Base-by-base conservation (phyloP, 2,888 invertebrate genomes). In the Anthophora plumipes region DNA sequence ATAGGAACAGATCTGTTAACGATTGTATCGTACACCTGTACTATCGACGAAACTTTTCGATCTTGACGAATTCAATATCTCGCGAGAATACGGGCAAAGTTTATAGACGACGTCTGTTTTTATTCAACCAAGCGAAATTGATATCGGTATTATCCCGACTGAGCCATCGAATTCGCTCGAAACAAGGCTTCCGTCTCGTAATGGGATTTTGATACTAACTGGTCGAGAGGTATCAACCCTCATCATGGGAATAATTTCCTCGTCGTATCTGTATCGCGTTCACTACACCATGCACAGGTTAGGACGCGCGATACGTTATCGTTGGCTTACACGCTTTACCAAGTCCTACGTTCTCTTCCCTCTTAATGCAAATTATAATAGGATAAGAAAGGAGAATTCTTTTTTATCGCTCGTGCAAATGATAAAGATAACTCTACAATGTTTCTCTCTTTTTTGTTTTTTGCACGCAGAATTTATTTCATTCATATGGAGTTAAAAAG, bases 131-230 rank as follows among this genome's bases (percentile, higher is more conserved):
- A 77, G 76, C 59, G 79, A 85, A 89, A 89, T 88, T 88, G 89
- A 89, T 89, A 88, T 85, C 79, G 80, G 83, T 86, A 85, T 87
- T 85, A 87, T 84, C 79, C n/a, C 83, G 75, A 73, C 82, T 82
- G 48, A 80, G 71, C 55, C 67, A 64, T 82, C 71, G 80, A 88
- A 85, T 86, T 82, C 79, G 64, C 78, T 66, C 55, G 83, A 84
- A 84, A 85, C 80, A 79, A 77, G 74, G 82, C 80, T 84, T 82
- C 82, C 77, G 80, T 59, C 78, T 72, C 80, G 78, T 89, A 88
- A 89, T 89, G 84, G 89, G 86, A 89, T 89, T 89, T 89, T 89
- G 87, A 89, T 89, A 85, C 83, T 80, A 85, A 86, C 86, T 79
- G 82, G 71, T 80, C 67, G 75, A 59, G 77, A 76, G 83, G 67